phyloP scores from a whole-genome alignment of 2,888 invertebrate species.

The Thereva nobilitata region DNA sequence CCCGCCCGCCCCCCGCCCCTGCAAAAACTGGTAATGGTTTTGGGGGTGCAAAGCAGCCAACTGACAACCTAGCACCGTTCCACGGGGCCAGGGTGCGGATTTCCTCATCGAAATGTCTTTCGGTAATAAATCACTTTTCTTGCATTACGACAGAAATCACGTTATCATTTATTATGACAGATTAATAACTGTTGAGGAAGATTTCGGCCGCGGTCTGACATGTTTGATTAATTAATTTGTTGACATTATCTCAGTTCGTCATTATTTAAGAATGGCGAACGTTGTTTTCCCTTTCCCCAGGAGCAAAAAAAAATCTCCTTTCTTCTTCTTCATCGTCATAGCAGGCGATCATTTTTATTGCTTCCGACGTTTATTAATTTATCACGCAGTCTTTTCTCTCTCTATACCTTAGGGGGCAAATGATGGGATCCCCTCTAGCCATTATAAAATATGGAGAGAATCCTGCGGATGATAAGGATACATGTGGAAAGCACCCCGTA shows the following conservation, averaged over 20 bases:
- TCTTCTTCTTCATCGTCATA: neutral
- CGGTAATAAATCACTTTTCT: slow-evolving; percentile 27
- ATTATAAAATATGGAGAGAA: too few species aligned
- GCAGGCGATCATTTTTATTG: slow-evolving; percentile 19
- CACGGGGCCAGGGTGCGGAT: slow-evolving; percentile 5
- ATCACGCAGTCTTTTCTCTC: neutral
- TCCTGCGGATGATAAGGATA: too few species aligned
- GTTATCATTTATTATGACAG: slow-evolving; percentile 35
- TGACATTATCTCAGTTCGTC: slow-evolving; percentile 28
- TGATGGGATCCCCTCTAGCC: too few species aligned
- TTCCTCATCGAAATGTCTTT: slow-evolving; percentile 9
- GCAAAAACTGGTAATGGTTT: too few species aligned
- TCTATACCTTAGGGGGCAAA: too few species aligned
- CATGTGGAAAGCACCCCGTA: too few species aligned
- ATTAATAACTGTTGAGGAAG: slow-evolving; percentile 31
- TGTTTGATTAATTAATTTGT: slow-evolving; percentile 34
- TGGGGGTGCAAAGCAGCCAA: too few species aligned
- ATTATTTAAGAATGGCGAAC: slow-evolving; percentile 23
- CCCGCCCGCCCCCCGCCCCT: too few species aligned
- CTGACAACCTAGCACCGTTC: too few species aligned
- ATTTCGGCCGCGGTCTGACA: slow-evolving; percentile 23
- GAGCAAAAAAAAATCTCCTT: neutral
- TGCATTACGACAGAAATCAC: slow-evolving; percentile 29
- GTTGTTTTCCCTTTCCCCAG: too few species aligned
- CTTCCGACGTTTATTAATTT: slow-evolving; percentile 26